Base-by-base conservation (phyloP, 2,797 vertebrate species). In the Coranthus polyacanthus region DNA sequence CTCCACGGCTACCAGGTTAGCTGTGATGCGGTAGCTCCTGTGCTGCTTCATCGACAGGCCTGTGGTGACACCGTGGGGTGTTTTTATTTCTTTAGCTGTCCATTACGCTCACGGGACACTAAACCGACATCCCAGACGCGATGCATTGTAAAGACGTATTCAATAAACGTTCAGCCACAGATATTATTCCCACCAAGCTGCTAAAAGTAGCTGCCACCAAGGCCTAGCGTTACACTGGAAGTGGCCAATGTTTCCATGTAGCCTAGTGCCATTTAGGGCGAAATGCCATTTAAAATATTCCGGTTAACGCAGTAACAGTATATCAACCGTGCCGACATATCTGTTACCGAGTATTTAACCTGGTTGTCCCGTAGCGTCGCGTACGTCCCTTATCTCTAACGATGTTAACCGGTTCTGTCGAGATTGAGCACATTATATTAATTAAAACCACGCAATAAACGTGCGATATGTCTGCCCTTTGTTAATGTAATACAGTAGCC, bases 141-240 rank as follows among this genome's bases (percentile, higher is more conserved):
- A 54, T 17, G 5, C 41, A 10, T 5, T 10, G 0, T 45, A 32
- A 37, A 51, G 3, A 26, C 0, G 1, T 21, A n/a, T 36, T 26
- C 2, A 38, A 2, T 22, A 1, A 20, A 22, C 24, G 56, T 39
- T 3, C 17, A 0, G 1, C 3, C 12, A 17, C 9, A 49, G 70
- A 50, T 42, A 51, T 74, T 51, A 15, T 69, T 68, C 71, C 72
- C 79, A 41, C 5, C 34, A 29, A 55, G 74, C 59, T 75, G 58
- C 72, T 85, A 57, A 39, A 39, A 57, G 61, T 59, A 72, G 12
- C 51, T 54, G 8, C 16, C 46, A 61, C 3, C 16, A 50, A 82
- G 87, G 87, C 89, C 88, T 86, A n/a, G n/a, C n/a, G n/a, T n/a
- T n/a, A 38, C 21, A 10, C 26, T 71, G 43, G 41, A 52, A 68